Percentiles rank a stretch among this genome's conserved stretches.
Evolutionary conservation across 1,140 invertebrate species (phyloP).

Genomic region (Venturia canescens): DNA sequence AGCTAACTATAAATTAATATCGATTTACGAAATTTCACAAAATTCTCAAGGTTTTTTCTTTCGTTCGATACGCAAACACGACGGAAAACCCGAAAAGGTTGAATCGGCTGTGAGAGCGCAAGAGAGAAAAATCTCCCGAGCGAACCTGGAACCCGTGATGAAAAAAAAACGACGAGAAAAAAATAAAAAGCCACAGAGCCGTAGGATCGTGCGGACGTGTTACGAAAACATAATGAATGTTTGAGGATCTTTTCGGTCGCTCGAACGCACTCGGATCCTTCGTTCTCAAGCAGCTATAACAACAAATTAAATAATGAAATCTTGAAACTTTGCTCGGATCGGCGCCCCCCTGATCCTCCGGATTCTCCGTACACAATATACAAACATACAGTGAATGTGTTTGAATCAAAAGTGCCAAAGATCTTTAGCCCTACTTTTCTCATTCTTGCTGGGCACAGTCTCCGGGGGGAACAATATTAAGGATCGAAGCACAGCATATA

Average conservation of each 20-base stretch:
- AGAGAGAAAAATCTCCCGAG: not conserved
- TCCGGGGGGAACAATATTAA: not conserved
- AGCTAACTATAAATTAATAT: not conserved
- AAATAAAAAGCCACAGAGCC: not conserved
- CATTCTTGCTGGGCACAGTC: slow-evolving; percentile 8
- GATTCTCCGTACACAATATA: not conserved
- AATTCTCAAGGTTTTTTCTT: not conserved
- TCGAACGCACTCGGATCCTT: slow-evolving; percentile 60
- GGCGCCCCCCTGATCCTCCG: slow-evolving; percentile 18
- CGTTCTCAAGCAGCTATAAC: slow-evolving; percentile 71
- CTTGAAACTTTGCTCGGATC: slow-evolving; percentile 30
- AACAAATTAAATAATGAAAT: slow-evolving; percentile 71
- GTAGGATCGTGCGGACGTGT: slow-evolving; percentile 56
- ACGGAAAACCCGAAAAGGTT: not conserved
- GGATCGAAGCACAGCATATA: not conserved
- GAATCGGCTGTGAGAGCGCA: not conserved
- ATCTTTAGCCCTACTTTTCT: slow-evolving; percentile 22
- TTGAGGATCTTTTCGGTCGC: slow-evolving; percentile 60
- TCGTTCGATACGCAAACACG: not conserved
- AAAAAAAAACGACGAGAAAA: too few species aligned
- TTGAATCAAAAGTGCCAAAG: not conserved
- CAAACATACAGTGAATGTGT: too few species aligned
- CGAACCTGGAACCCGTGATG: not conserved
- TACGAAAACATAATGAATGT: slow-evolving; percentile 76
- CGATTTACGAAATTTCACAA: not conserved